Evolutionary conservation across 2,797 vertebrate species (phyloP).

Genomic region (Margarornis squamiger): DNA sequence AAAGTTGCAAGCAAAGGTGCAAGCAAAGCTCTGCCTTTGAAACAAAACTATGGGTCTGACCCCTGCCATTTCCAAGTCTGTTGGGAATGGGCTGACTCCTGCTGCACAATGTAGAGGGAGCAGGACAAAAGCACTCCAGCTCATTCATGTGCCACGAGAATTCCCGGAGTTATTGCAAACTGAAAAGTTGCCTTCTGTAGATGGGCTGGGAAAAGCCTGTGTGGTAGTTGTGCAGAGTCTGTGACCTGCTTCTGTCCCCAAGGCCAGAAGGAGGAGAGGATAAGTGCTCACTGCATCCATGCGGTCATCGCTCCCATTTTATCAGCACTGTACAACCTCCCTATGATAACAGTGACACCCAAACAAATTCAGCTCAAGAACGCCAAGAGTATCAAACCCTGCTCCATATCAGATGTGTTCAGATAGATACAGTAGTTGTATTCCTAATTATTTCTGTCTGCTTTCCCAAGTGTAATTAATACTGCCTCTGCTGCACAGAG

Average conservation of each 20-base stretch:
- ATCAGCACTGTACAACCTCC: not conserved
- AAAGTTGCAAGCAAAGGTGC: not conserved
- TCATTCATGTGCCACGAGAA: not conserved
- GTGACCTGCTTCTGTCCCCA: not conserved
- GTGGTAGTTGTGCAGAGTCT: not conserved
- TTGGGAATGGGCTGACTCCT: not conserved
- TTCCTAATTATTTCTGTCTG: conserved; percentile 11
- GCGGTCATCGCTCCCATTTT: not conserved
- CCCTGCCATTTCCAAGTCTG: not conserved
- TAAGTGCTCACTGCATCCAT: not conserved
- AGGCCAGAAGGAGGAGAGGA: not conserved
- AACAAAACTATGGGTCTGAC: not conserved
- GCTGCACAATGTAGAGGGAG: not conserved
- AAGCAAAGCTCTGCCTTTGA: not conserved
- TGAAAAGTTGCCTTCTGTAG: not conserved
- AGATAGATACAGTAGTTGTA: not conserved
- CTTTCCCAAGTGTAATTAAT: not conserved
- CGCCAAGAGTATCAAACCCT: not conserved
- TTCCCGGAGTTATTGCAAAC: not conserved
- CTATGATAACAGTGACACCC: not conserved
- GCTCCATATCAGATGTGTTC: not conserved
- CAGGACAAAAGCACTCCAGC: not conserved
- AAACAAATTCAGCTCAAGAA: not conserved
- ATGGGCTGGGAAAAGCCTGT: not conserved
- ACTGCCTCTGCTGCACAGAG: not conserved